Conservation (phyloP, 2,797 vertebrate species). For the Pelochelys cantorii region DNA sequence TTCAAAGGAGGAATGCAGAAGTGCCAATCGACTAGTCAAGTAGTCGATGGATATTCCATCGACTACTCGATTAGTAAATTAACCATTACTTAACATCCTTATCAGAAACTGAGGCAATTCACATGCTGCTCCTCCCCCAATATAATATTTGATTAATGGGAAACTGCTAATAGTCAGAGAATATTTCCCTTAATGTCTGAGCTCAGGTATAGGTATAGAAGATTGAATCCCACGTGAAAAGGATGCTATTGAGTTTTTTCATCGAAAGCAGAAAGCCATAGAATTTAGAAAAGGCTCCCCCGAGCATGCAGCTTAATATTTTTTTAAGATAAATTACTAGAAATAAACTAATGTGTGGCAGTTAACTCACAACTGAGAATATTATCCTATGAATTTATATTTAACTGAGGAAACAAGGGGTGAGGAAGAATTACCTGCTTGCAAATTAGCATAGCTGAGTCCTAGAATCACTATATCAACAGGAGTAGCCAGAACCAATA, state of each 20-base stretch:
- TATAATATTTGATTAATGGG: rapidly evolving
- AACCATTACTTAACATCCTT: no score
- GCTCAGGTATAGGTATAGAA: neutral
- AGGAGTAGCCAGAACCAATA: slow-evolving; percentile 94
- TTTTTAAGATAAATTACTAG: neutral
- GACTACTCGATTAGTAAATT: no score
- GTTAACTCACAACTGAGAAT: neutral
- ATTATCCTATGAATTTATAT: neutral
- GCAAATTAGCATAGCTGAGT: slow-evolving; percentile 90
- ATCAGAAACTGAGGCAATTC: neutral
- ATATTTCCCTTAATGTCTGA: neutral
- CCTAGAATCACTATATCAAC: slow-evolving; percentile 98
- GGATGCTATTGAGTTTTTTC: neutral
- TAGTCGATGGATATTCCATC: no score
- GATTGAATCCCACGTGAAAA: neutral
- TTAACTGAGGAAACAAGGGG: neutral
- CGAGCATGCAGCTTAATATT: neutral
- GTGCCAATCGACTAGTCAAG: no score
- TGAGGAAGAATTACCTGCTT: slow-evolving; percentile 83
- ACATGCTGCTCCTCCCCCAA: neutral
- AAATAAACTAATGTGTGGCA: neutral
- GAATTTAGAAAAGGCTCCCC: rapidly evolving
- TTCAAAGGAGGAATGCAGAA: no score
- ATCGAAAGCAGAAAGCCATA: rapidly evolving
- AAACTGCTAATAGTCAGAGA: neutral